Base-by-base conservation (phyloP, 2,113 vertebrate genomes). In the Kobus ellipsiprymnus region DNA sequence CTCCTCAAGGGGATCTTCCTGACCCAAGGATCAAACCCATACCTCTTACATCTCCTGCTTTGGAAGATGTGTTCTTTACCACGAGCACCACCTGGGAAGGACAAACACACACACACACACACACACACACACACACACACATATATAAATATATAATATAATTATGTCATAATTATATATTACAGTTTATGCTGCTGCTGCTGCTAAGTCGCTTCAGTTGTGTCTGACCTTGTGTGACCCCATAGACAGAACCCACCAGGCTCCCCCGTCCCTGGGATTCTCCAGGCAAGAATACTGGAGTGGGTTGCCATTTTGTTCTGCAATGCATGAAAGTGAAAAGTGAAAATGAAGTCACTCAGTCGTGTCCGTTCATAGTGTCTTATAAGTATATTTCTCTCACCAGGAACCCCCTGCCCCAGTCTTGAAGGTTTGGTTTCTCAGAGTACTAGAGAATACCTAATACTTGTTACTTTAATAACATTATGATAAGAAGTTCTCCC, bases 341-440 rank as follows among this genome's bases (percentile, higher is more conserved):
- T 29, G 59, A 59, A 59, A 59, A 25, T 59, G 59, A 60, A 29
- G 27, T 29, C 59, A 60, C 12, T 60, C 59, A 60, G 59, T 60
- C 2, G 0, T 60, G 27, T 60, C 59, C 2, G 0, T 62, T 62
- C 59, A 60, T 12, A 23, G 78, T 92, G 19, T 87, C 50, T 27
- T 93, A n/a, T 30, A 80, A 27, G 55, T 74, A 8, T 36, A 36
- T 91, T 46, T 74, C 40, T 83, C 33, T 21, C 10, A 77, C 23
- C 5, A 6, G 21, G 9, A 36, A 36, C 64, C 4, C 17, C 64
- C 9, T 71, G 17, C n/a, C 36, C 36, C 36, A 84, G 2, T 25
- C 27, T 29, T 12, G 16, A 64, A 78, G 29, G 16, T 21, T n/a
- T n/a, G 50, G 17, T 85, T 94, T 94, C 33, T 11, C 44, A 84